Percentiles rank a stretch among this genome's conserved stretches.
phyloP scores from a whole-genome alignment of 2,888 invertebrate genomes.

The Lasioglossum zephyrum region DNA sequence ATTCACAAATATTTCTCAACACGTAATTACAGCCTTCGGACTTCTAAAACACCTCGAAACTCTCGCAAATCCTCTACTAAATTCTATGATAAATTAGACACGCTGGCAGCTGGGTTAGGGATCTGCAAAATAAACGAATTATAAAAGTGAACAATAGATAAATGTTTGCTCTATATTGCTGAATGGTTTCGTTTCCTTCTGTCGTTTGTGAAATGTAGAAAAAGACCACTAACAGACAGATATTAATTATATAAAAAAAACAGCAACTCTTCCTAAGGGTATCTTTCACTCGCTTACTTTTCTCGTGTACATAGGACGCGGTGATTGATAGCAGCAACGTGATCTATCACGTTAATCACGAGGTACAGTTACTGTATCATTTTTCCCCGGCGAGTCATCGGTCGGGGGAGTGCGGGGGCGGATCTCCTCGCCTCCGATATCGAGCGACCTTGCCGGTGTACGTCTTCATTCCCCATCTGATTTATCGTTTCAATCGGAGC shows the following conservation, averaged over 20 bases:
- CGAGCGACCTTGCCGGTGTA: background rate
- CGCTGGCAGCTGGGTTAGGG: too few species aligned
- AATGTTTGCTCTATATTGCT: too few species aligned
- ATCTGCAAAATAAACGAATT: too few species aligned
- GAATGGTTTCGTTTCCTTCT: too few species aligned
- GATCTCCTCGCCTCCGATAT: background rate
- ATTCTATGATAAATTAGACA: too few species aligned
- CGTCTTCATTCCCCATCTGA: conserved; percentile 7
- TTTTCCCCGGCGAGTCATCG: conserved; percentile 23
- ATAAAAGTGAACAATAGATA: too few species aligned
- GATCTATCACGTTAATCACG: conserved; percentile 58
- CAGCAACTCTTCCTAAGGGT: background rate
- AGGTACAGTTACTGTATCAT: conserved; percentile 33
- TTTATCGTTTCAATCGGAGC: conserved; percentile 8
- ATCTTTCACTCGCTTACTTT: background rate
- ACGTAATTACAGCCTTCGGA: too few species aligned
- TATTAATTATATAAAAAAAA: background rate
- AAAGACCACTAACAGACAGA: background rate
- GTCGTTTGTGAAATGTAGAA: too few species aligned
- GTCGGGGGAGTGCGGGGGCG: background rate
- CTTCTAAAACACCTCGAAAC: too few species aligned
- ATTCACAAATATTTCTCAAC: too few species aligned
- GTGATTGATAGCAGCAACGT: conserved; percentile 45
- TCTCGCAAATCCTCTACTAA: too few species aligned
- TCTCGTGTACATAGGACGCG: background rate